phyloP scores from a whole-genome alignment of 1,140 invertebrate genomes.

The Drosophila setifemur region DNA sequence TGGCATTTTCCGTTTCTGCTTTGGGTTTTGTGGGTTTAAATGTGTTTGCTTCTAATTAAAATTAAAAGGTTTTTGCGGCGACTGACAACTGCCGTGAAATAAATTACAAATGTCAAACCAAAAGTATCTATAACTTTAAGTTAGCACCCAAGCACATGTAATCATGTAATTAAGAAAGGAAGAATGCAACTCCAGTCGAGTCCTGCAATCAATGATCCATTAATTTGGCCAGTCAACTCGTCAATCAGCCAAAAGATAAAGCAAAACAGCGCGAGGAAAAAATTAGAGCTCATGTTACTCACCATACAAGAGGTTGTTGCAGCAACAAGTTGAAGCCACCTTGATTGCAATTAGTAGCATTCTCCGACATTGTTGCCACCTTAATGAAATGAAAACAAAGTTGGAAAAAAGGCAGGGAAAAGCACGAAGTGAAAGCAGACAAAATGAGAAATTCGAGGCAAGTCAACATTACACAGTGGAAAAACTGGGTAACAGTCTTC shows the following conservation, averaged over 20 bases:
- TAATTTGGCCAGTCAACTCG: slow-evolving; percentile 38
- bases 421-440: background rate
- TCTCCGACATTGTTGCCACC: slow-evolving; percentile 64
- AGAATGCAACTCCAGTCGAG: slow-evolving; percentile 6
- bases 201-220: slow-evolving; percentile 42
- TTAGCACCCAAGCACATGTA: background rate
- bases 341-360: slow-evolving; percentile 75
- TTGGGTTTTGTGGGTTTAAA: slow-evolving; percentile 13
- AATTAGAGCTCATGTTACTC: slow-evolving; percentile 13
- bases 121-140: slow-evolving; percentile 11
- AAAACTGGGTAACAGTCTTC: no score
- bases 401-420: slow-evolving; percentile 30
- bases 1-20: slow-evolving; percentile 36
- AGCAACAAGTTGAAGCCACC: slow-evolving; percentile 73
- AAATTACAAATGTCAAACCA: slow-evolving; percentile 18
- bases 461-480: background rate
- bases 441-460: slow-evolving; percentile 14
- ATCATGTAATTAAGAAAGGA: no score
- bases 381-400: slow-evolving; percentile 74
- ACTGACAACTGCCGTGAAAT: slow-evolving; percentile 24
- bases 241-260: slow-evolving; percentile 26
- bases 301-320: slow-evolving; percentile 13
- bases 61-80: slow-evolving; percentile 40
- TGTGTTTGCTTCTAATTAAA: slow-evolving; percentile 49
- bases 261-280: background rate